phyloP scores from a whole-genome alignment of 2,797 vertebrate genomes.

The Mico argentatus region DNA sequence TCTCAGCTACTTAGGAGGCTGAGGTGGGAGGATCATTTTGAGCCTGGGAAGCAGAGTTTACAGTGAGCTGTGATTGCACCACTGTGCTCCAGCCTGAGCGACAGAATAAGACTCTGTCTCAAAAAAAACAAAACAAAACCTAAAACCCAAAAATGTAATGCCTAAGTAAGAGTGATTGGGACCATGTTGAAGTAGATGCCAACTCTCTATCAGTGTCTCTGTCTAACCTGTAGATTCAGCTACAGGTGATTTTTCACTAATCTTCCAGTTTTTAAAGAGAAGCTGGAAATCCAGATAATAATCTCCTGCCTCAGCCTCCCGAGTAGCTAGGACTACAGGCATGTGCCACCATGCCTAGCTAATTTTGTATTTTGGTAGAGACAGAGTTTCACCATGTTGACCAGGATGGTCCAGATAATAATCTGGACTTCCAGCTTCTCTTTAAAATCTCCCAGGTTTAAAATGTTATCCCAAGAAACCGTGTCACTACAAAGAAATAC shows the following conservation, averaged over 20 bases:
- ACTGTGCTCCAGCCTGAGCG: background rate
- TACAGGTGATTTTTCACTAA: background rate
- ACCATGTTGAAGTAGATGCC: background rate
- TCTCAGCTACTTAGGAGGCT: background rate
- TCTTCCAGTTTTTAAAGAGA: conserved; percentile 47
- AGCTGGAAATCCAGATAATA: background rate
- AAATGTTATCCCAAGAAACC: background rate
- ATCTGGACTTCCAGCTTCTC: too few species aligned
- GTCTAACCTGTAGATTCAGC: background rate
- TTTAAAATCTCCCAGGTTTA: background rate
- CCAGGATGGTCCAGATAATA: too few species aligned
- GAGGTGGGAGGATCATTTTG: background rate
- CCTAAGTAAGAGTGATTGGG: background rate
- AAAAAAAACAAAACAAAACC: background rate
- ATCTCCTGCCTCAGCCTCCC: background rate
- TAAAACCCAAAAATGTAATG: background rate
- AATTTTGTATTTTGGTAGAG: too few species aligned
- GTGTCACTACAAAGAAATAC: too few species aligned
- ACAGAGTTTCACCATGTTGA: too few species aligned
- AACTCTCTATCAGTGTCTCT: background rate
- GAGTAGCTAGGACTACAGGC: too few species aligned
- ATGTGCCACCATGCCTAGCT: too few species aligned
- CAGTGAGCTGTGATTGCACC: background rate
- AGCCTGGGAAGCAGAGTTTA: background rate
- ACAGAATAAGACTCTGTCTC: background rate